These are phyloP conservation scores for Acanthisitta chloris DNA, from an alignment of 2,113 vertebrate species.

Conservation along the genomic window DNA sequence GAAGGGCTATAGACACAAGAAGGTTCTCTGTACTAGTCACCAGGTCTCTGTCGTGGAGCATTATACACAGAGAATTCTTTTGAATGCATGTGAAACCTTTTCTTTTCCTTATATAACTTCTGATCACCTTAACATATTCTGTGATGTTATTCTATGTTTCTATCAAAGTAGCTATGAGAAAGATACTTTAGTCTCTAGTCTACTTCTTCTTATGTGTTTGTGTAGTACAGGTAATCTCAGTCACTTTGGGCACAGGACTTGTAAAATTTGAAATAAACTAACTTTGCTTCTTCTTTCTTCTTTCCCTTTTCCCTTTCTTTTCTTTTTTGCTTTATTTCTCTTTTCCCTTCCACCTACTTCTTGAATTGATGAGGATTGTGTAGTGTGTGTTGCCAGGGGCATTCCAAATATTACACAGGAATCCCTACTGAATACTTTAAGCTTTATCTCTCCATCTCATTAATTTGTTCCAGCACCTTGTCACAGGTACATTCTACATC, in stretches of 20 bases:
- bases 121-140: background rate
- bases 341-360: background rate
- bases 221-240: background rate
- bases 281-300: background rate
- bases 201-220: background rate
- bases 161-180: background rate
- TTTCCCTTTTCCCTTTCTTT: background rate
- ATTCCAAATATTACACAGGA: background rate
- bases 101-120: background rate
- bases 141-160: background rate
- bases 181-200: background rate
- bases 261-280: background rate
- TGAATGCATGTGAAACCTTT: background rate
- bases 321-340: background rate
- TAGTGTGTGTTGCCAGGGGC: background rate
- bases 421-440: background rate
- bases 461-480: constrained; percentile 16
- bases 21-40: background rate
- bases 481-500: background rate
- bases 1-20: background rate
- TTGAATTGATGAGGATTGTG: background rate
- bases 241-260: background rate
- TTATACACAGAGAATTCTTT: background rate
- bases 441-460: background rate
- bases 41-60: background rate